phyloP scores from a whole-genome alignment of 2,113 vertebrate species.

The Chionis minor region DNA sequence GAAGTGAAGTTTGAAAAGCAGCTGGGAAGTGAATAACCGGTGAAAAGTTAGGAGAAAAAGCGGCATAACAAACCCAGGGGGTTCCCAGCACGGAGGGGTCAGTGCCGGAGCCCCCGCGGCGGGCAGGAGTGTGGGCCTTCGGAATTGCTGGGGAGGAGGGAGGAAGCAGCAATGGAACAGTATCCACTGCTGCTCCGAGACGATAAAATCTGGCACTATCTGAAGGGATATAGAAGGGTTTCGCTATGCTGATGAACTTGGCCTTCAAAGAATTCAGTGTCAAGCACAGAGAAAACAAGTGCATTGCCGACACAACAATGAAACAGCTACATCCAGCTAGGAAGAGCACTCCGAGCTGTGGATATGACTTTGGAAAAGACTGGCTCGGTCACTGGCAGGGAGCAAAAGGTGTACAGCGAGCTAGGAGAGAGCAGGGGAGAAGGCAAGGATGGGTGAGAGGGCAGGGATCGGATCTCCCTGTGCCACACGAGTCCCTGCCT shows the following conservation, averaged over 20 bases:
- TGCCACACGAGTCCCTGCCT: not conserved
- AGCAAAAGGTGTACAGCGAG: not conserved
- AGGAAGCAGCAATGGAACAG: not conserved
- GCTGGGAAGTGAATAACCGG: conserved; percentile 49
- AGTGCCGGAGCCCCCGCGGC: not conserved
- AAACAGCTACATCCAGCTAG: not conserved
- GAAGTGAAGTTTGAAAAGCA: conserved; percentile 65
- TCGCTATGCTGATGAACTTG: not conserved
- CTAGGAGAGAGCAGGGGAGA: not conserved
- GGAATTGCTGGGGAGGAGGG: not conserved
- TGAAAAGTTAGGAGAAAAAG: conserved; percentile 65
- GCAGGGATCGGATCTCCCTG: not conserved
- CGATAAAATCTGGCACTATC: accelerated
- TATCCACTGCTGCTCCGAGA: not conserved
- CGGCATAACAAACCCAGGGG: conserved; percentile 27
- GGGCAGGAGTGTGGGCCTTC: not conserved
- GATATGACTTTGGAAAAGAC: not conserved
- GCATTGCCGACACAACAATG: not conserved
- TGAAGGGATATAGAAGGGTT: not conserved
- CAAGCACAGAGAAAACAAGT: not conserved
- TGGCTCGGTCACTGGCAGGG: not conserved
- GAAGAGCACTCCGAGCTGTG: accelerated
- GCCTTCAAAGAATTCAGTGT: not conserved
- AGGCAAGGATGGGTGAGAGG: not conserved
- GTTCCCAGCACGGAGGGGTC: not conserved